A percentile compares a stretch with the other conserved stretches of the same genome.
These are phyloP conservation scores for Lerema accius DNA, from an alignment of 1,140 invertebrate genomes.

Conservation along the genomic window DNA sequence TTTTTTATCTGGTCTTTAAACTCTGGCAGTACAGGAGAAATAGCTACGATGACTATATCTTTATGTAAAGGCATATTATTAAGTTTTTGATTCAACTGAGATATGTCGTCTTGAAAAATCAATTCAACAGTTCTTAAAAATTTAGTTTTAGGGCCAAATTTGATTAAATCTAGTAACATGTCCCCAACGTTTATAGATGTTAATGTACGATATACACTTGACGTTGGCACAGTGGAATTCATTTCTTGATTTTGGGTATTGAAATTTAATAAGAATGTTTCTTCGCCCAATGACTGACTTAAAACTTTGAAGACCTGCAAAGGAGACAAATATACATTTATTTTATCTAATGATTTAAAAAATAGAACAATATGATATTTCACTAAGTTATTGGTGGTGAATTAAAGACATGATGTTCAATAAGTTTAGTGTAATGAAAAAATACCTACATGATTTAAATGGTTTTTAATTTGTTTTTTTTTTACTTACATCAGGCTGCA, in stretches of 20 bases:
- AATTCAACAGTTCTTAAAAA: no score
- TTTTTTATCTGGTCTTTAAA: constrained; percentile 17
- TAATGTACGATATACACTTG: neutral
- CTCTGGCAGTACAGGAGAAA: constrained; percentile 6
- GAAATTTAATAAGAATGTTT: constrained; percentile 9
- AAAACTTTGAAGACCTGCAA: constrained; percentile 8
- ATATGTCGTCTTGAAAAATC: constrained; percentile 1
- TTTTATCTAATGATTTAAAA: no score
- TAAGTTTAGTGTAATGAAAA: no score
- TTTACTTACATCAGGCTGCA: constrained; percentile 13
- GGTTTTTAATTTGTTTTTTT: neutral
- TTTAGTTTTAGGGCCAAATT: constrained; percentile 3
- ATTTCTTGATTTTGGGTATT: neutral
- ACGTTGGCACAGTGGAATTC: neutral
- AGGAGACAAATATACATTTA: no score
- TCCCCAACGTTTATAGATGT: constrained; percentile 1
- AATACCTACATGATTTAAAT: no score
- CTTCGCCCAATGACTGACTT: neutral
- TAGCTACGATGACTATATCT: constrained; percentile 6
- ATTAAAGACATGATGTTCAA: no score
- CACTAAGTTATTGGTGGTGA: no score
- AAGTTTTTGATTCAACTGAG: neutral
- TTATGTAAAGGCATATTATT: constrained; percentile 7
- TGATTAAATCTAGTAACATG: constrained; percentile 5
- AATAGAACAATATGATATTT: no score